Base-by-base conservation (phyloP, 2,888 invertebrate genomes). In the Xestia ashworthii region DNA sequence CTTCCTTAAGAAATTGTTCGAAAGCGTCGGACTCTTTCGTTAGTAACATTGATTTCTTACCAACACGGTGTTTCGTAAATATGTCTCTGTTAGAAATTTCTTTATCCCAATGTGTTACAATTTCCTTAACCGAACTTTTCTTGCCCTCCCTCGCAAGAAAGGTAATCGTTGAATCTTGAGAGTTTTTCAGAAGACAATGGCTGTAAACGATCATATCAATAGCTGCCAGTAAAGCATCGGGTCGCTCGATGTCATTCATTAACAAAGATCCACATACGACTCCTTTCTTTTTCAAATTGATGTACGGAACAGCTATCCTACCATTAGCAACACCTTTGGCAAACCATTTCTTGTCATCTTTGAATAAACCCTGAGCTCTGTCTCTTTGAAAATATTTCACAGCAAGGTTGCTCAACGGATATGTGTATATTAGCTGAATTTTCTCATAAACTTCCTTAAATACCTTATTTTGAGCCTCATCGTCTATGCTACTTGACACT, bases 161-260 rank as follows among this genome's bases (percentile, higher is more conserved):
- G 3, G 50, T 80, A 5, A 89, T 74, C 3, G 38, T 70, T 14
- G 89, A 84, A 25, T 75, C 69, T 76, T 81, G 75, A 12, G 82
- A 83, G 67, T 89, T 85, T n/a, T 85, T 86, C 48, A 92, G 72
- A 41, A 90, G 62, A 48, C 86, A 88, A 70, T 89, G 82, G 8
- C 81, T 88, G 74, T 88, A 91, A 32, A 84, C 76, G 22, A 91
- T 88, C 19, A 92, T 90, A 71, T 91, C 87, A 38, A 88, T 71
- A 69, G 91, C 87, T 38, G 90, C 84, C 9, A 90, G 64, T 73
- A 92, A 85, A 22, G 92, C 91, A 72, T 92, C 92, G 19, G 89
- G 84, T 73, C 82, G 85, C 3, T 73, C 66, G 64, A 6, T 55
- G 62, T 87, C 79, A 50, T 84, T 78, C 9, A 84, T 41, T 14